Evolutionary conservation across 2,113 vertebrate genomes (phyloP).

Genomic region (Nestor notabilis): DNA sequence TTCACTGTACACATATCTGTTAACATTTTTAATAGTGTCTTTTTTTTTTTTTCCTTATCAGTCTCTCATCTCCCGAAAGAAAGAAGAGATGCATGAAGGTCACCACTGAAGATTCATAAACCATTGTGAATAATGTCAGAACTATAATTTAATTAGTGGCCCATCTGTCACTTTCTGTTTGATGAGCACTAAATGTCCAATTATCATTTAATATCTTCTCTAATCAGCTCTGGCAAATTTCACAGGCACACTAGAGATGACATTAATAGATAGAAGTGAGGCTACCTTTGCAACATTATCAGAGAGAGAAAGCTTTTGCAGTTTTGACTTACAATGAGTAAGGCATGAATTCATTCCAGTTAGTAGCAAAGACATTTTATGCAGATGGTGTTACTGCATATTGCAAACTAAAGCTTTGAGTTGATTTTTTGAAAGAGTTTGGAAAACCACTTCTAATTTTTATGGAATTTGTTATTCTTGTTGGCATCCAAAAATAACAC

Average conservation of each 20-base stretch:
- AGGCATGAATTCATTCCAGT: constrained; percentile 70
- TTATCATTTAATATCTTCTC: constrained; percentile 99
- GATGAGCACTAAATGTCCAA: constrained; percentile 99
- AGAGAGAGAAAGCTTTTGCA: constrained; percentile 52
- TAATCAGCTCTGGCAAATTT: constrained; percentile 99
- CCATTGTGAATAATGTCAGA: constrained; percentile 92
- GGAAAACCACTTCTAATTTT: not conserved
- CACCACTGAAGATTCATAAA: constrained; percentile 83
- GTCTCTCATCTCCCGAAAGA: not conserved
- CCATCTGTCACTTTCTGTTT: constrained; percentile 99
- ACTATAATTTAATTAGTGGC: constrained; percentile 98
- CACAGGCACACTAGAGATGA: constrained; percentile 82
- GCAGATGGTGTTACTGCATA: not conserved
- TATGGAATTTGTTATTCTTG: not conserved
- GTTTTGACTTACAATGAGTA: constrained; percentile 59
- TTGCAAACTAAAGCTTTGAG: constrained; percentile 6
- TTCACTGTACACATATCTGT: not conserved
- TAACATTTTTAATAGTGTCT: not conserved
- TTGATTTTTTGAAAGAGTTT: not conserved
- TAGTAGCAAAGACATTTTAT: constrained; percentile 47
- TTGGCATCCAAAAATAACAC: not conserved
- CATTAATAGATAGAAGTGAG: constrained; percentile 83
- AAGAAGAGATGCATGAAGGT: constrained; percentile 88
- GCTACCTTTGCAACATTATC: constrained; percentile 75
- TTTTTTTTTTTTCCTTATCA: not conserved